phyloP scores from a whole-genome alignment of 1,140 invertebrate genomes.

The Pentalonia nigronervosa region DNA sequence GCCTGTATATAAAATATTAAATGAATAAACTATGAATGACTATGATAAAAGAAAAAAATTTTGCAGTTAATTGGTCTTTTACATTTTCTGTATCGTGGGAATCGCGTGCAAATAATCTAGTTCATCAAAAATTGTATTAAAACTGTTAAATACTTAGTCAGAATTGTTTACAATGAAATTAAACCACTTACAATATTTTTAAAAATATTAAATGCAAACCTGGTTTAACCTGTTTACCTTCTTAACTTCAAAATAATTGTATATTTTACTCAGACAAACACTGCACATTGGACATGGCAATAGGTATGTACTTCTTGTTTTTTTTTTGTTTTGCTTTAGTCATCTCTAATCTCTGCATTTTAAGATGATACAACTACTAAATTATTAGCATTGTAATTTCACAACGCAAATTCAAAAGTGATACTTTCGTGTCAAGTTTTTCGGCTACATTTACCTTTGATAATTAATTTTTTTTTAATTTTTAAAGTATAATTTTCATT shows the following conservation, averaged over 20 bases:
- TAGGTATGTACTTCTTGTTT: not conserved
- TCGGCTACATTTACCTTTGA: too few species aligned
- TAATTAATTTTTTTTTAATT: too few species aligned
- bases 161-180: not conserved
- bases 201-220: not conserved
- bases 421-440: not conserved
- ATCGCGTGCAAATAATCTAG: not conserved
- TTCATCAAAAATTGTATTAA: not conserved
- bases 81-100: conserved; percentile 14
- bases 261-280: not conserved
- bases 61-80: not conserved
- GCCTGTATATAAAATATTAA: not conserved
- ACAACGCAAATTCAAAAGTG: not conserved
- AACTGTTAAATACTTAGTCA: not conserved
- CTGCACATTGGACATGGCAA: not conserved
- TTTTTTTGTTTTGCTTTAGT: not conserved
- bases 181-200: not conserved
- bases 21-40: not conserved
- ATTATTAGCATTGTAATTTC: not conserved
- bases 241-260: not conserved
- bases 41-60: not conserved
- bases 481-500: too few species aligned
- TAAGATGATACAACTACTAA: not conserved
- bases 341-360: not conserved
- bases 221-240: not conserved